A percentile compares a stretch with the other conserved stretches of the same genome.
These are phyloP conservation scores for Palaemon carinicauda DNA, from an alignment of 1,140 invertebrate species.

Conservation along the genomic window DNA sequence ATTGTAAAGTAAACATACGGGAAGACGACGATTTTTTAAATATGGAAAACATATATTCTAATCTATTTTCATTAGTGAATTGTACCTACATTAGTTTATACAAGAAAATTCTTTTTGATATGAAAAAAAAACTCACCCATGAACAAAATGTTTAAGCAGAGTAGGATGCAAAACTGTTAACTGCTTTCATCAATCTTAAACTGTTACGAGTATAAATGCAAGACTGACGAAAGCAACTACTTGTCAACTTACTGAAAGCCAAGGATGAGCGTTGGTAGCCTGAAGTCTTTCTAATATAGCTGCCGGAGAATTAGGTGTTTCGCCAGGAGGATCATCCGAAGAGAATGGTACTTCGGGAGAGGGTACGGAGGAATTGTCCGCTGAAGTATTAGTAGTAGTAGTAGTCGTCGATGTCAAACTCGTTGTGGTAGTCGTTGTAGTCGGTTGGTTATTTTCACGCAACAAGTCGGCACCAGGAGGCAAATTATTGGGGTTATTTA, in stretches of 20 bases:
- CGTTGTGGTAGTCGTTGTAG: background rate
- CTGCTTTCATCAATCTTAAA: too few relatives aligned
- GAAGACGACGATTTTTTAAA: background rate
- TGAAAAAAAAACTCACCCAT: background rate
- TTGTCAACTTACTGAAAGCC: constrained; percentile 49
- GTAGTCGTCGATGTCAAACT: background rate
- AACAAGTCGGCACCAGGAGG: background rate
- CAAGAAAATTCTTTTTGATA: too few relatives aligned
- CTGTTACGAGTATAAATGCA: too few relatives aligned
- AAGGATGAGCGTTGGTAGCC: constrained; percentile 34
- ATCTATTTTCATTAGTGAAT: too few relatives aligned
- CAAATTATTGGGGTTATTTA: background rate
- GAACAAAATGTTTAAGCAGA: too few relatives aligned
- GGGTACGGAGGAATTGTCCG: background rate
- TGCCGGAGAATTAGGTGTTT: background rate
- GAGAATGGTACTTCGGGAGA: background rate
- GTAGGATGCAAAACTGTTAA: too few relatives aligned
- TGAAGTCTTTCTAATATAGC: constrained; percentile 35
- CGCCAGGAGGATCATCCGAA: background rate
- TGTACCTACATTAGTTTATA: too few relatives aligned
- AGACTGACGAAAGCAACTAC: too few relatives aligned
- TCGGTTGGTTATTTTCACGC: background rate
- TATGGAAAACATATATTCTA: background rate
- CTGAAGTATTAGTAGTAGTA: background rate
- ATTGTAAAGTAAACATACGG: background rate